Conservation (phyloP, 2,797 vertebrate genomes). For the Tympanoctomys barrerae region DNA sequence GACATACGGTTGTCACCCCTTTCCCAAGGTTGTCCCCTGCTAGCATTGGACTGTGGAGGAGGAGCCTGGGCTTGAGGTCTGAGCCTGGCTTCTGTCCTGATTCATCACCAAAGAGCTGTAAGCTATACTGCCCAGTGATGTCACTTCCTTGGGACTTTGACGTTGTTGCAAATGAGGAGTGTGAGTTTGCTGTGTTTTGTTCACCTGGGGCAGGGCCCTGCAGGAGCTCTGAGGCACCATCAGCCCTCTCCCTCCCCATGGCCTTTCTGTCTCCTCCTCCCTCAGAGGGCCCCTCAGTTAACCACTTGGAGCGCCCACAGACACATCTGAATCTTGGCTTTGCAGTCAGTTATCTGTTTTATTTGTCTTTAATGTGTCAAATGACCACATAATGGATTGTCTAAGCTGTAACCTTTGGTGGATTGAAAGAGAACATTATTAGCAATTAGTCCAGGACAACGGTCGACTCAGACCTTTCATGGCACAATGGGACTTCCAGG, state of each 20-base stretch:
- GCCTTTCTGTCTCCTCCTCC: background rate
- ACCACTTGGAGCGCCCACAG: background rate
- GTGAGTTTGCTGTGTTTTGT: too few species aligned
- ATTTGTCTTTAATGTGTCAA: background rate
- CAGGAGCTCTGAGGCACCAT: background rate
- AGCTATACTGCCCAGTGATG: background rate
- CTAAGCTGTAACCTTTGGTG: background rate
- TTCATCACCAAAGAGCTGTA: background rate
- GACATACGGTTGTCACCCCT: background rate
- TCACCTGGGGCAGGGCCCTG: too few species aligned
- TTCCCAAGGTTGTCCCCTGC: background rate
- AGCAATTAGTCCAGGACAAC: background rate
- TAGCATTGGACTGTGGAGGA: background rate
- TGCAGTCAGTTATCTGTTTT: background rate
- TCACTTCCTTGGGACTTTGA: background rate
- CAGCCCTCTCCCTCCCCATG: background rate
- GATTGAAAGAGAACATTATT: background rate
- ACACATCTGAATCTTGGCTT: background rate
- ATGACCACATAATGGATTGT: background rate
- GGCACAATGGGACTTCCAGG: background rate
- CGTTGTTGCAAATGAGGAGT: background rate
- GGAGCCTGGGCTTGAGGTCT: background rate
- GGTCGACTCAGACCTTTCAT: background rate
- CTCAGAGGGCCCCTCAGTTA: too few species aligned
- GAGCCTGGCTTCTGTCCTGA: background rate